Evolutionary conservation across 2,113 vertebrate genomes (phyloP).

Genomic region (Leptocoma aspasia): DNA sequence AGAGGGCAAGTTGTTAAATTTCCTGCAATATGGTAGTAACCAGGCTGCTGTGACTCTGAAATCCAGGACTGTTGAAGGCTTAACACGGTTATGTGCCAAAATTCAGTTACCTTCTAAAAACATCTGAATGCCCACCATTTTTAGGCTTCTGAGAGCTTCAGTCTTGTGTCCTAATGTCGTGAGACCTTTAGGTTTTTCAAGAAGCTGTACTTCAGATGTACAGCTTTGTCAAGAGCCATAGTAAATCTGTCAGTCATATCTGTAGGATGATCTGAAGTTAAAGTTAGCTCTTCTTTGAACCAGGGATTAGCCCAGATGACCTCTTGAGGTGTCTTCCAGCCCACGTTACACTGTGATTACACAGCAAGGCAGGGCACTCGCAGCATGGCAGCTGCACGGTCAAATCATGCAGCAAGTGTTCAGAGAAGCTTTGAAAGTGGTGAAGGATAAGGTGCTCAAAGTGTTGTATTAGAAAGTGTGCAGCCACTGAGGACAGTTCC

Average conservation of each 20-base stretch:
- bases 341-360: not conserved
- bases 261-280: slow-evolving; percentile 23
- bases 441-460: not conserved
- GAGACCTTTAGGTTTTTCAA: not conserved
- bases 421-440: not conserved
- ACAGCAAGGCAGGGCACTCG: not conserved
- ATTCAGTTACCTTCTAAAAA: not conserved
- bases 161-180: not conserved
- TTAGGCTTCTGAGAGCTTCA: not conserved
- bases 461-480: not conserved
- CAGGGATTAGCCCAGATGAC: slow-evolving; percentile 22
- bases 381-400: not conserved
- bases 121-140: not conserved
- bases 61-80: not conserved
- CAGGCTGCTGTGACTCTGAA: not conserved
- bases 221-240: not conserved
- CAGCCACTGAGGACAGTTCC: not conserved
- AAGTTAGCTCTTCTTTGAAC: slow-evolving; percentile 44
- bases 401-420: not conserved
- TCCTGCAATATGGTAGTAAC: not conserved
- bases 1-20: not conserved
- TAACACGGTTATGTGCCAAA: not conserved
- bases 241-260: slow-evolving; percentile 11
- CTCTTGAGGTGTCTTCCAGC: slow-evolving; percentile 19
- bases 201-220: not conserved